phyloP scores from a whole-genome alignment of 92 coral and sea anemone genomes.

The Parazoanthus atlanticus region DNA sequence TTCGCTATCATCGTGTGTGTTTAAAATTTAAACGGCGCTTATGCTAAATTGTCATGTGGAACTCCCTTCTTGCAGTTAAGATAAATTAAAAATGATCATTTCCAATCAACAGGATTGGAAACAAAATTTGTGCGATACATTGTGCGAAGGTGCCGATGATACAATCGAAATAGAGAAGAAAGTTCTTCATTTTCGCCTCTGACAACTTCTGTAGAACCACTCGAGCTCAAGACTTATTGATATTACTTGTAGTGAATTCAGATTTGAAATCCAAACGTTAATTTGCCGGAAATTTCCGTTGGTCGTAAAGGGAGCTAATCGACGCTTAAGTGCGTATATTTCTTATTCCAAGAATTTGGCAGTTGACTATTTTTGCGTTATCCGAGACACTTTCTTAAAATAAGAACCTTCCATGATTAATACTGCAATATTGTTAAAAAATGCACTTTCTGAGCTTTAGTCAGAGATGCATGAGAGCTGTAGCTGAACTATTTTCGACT shows the following conservation, averaged over 20 bases:
- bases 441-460: background rate
- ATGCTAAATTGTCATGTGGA: background rate
- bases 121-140: background rate
- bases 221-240: background rate
- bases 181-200: background rate
- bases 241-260: no score
- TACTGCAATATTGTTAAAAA: background rate
- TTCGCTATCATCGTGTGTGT: background rate
- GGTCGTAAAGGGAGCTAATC: background rate
- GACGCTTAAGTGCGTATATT: background rate
- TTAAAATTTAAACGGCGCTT: background rate
- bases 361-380: background rate
- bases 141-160: background rate
- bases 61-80: background rate
- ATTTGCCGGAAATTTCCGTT: background rate
- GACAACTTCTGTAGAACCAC: background rate
- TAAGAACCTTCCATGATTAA: no score
- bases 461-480: background rate
- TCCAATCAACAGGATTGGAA: background rate
- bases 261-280: background rate
- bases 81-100: background rate
- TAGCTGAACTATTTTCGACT: background rate
- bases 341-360: background rate
- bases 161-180: background rate
- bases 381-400: background rate